Conservation (phyloP, 2,797 vertebrate genomes). For the Premnoplex brunnescens region DNA sequence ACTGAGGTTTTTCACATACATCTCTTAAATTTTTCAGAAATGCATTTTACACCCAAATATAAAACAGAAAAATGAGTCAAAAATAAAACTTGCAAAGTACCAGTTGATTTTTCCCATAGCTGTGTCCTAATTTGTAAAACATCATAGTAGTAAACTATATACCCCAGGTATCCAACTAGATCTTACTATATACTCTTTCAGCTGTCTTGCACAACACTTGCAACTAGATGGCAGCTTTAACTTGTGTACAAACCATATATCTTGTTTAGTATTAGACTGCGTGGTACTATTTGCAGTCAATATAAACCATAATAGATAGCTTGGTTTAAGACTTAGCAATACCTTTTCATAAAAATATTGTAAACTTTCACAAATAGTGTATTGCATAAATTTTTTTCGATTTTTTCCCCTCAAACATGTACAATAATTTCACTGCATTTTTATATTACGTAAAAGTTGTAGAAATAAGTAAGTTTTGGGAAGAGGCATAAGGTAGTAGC, state of each 20-base stretch:
- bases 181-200: neutral
- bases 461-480: neutral
- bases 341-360: neutral
- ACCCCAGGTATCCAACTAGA: accelerated
- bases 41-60: neutral
- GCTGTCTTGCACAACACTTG: neutral
- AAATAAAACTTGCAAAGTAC: neutral
- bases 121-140: neutral
- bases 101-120: neutral
- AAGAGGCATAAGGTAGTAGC: neutral
- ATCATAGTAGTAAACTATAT: neutral
- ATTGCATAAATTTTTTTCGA: neutral
- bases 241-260: neutral
- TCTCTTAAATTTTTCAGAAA: neutral
- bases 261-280: neutral
- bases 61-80: neutral
- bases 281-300: neutral
- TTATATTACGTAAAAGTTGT: neutral
- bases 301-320: neutral
- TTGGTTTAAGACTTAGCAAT: neutral
- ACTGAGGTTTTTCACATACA: accelerated
- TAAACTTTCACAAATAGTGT: neutral
- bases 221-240: constrained; percentile 51
- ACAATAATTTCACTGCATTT: neutral
- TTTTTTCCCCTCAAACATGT: neutral